These are phyloP conservation scores for Masnerella sp. DNA, from an alignment of 2,888 invertebrate genomes.

Conservation along the genomic window DNA sequence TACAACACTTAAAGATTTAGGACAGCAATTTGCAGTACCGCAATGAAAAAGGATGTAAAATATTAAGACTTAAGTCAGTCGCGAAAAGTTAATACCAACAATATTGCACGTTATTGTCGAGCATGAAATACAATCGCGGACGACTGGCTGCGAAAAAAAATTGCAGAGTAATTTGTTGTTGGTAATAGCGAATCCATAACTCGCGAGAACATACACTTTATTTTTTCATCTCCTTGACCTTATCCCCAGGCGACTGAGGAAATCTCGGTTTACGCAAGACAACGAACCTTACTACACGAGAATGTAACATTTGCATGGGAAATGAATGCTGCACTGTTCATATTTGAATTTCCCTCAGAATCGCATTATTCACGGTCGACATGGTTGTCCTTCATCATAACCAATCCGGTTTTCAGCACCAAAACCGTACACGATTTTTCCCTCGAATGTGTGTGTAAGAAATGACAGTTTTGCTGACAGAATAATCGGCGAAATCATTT, in stretches of 20 bases:
- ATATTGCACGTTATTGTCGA: constrained; percentile 30
- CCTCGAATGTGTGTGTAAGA: not conserved
- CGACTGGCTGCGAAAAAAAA: constrained; percentile 20
- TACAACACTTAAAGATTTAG: constrained; percentile 9
- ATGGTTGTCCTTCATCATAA: constrained; percentile 53
- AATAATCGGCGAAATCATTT: not conserved
- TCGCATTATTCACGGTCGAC: constrained; percentile 57
- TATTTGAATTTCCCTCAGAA: constrained; percentile 57
- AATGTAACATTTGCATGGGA: constrained; percentile 61
- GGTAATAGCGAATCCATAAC: constrained; percentile 53
- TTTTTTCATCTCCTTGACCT: constrained; percentile 61
- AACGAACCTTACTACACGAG: constrained; percentile 55
- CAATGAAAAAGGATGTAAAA: constrained; percentile 31
- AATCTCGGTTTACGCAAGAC: constrained; percentile 60
- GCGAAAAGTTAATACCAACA: constrained; percentile 36
- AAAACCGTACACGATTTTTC: constrained; percentile 9
- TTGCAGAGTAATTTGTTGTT: constrained; percentile 43
- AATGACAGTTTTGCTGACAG: constrained; percentile 7
- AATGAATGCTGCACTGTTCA: constrained; percentile 49
- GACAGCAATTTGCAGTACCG: constrained; percentile 23
- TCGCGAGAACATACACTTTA: constrained; percentile 45
- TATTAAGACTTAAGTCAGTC: constrained; percentile 22
- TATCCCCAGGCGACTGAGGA: constrained; percentile 59
- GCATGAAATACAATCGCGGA: constrained; percentile 39
- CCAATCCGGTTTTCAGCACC: constrained; percentile 35